Conservation (phyloP, 2,797 vertebrate species). For the Odontamblyopus lacepedii region DNA sequence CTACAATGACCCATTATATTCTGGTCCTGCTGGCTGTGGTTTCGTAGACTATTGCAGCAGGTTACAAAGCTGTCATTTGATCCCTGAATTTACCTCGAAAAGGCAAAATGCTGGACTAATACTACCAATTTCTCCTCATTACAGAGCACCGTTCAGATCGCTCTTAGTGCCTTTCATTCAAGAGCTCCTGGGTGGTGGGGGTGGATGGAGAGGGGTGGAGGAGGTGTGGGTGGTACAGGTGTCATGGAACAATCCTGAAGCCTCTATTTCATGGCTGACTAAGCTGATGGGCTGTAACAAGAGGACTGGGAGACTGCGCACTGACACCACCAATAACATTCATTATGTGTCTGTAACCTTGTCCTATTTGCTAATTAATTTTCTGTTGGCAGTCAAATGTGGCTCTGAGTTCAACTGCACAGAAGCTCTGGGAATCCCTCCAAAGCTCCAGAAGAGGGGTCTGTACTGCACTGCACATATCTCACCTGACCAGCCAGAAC, state of each 20-base stretch:
- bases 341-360: constrained; percentile 79
- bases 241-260: constrained; percentile 64
- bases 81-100: constrained; percentile 48
- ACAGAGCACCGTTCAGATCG: constrained; percentile 59
- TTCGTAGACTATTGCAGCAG: constrained; percentile 18
- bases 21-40: constrained; percentile 14
- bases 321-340: constrained; percentile 80
- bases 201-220: constrained; percentile 36
- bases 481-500: background rate
- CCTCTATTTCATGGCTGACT: constrained; percentile 79
- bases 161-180: constrained; percentile 75
- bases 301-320: constrained; percentile 67
- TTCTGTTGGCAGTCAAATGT: constrained; percentile 60
- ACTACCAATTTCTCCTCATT: constrained; percentile 47
- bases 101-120: constrained; percentile 60
- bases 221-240: constrained; percentile 56
- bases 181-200: constrained; percentile 46
- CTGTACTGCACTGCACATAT: constrained; percentile 34
- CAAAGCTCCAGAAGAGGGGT: constrained; percentile 1
- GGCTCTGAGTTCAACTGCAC: constrained; percentile 24
- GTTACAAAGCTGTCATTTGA: constrained; percentile 43
- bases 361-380: constrained; percentile 77
- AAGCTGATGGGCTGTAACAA: constrained; percentile 77
- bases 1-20: constrained; percentile 1
- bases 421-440: constrained; percentile 49